Percentiles rank a stretch among this genome's conserved stretches.
These are phyloP conservation scores for Jacana jacana DNA, from an alignment of 2,113 vertebrate species.

Conservation along the genomic window DNA sequence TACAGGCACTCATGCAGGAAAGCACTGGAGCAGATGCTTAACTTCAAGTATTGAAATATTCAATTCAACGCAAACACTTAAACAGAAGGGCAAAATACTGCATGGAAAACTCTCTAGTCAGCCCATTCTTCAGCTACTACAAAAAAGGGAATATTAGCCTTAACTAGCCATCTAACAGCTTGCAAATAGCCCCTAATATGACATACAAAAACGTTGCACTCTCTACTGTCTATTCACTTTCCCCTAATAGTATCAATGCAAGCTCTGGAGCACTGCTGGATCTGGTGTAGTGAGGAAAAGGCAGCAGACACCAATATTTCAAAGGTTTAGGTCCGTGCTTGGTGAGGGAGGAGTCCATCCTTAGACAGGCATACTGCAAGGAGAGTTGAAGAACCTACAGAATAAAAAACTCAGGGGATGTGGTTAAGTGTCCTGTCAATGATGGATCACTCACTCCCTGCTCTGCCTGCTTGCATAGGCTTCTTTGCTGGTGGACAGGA, in stretches of 20 bases:
- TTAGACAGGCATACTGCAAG: not conserved
- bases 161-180: not conserved
- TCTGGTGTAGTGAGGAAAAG: not conserved
- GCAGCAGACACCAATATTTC: not conserved
- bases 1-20: not conserved
- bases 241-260: not conserved
- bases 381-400: not conserved
- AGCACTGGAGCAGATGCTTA: conserved; percentile 4
- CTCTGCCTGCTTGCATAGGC: not conserved
- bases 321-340: not conserved
- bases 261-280: not conserved
- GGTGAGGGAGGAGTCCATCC: not conserved
- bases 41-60: not conserved
- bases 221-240: not conserved
- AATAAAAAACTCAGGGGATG: not conserved
- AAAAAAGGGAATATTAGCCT: not conserved
- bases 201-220: not conserved
- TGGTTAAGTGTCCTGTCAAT: not conserved
- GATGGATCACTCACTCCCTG: accelerated
- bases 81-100: not conserved
- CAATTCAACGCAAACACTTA: not conserved
- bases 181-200: not conserved
- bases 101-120: not conserved
- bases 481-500: not conserved
- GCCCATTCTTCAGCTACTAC: not conserved